Base-by-base conservation (phyloP, 2,113 vertebrate species). In the Podilymbus podiceps region DNA sequence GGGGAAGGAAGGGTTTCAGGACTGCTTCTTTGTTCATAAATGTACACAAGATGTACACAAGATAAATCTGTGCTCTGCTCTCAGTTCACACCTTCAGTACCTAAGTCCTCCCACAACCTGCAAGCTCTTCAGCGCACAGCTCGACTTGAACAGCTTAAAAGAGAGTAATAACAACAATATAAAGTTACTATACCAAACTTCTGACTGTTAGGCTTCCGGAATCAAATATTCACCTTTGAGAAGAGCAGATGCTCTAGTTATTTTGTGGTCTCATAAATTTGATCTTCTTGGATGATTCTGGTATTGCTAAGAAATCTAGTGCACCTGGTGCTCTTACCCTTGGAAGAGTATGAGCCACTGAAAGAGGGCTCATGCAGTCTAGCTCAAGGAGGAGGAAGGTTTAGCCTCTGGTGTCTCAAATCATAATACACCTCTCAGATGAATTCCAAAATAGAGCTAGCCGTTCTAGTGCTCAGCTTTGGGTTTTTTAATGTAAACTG, bases 161-260 rank as follows among this genome's bases (percentile, higher is more conserved):
- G 1, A 71, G 15, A 0, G 1, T 53, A 75, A 66, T 8, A 77
- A 69, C 0, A 6, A 42, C 12, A 64, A 42, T 5, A 11, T 13
- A 23, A 81, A 55, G 5, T n/a, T 40, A 60, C 19, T 30, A 21
- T 9, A 59, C 6, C 33, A 66, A 59, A 59, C 24, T 85, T 56
- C 49, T 63, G 47, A 35, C 27, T 18, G 28, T n/a, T 42, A 62
- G 47, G 25, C 10, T 76, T 67, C 9, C 11, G 3, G n/a, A 24
- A 71, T 17, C 52, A 58, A 90, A 80, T 31, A 44, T 7, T 55
- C 55, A 73, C 27, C 42, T 74, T 21, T 46, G 27, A 72, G 67
- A 73, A 69, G 27, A 62, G 19, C 21, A 96, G 72, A 84, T 38
- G 31, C 23, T 38, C 19, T 31, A 56, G 20, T 22, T 67, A 27